phyloP scores from a whole-genome alignment of 2,113 vertebrate species.

The Anoura caudifer region DNA sequence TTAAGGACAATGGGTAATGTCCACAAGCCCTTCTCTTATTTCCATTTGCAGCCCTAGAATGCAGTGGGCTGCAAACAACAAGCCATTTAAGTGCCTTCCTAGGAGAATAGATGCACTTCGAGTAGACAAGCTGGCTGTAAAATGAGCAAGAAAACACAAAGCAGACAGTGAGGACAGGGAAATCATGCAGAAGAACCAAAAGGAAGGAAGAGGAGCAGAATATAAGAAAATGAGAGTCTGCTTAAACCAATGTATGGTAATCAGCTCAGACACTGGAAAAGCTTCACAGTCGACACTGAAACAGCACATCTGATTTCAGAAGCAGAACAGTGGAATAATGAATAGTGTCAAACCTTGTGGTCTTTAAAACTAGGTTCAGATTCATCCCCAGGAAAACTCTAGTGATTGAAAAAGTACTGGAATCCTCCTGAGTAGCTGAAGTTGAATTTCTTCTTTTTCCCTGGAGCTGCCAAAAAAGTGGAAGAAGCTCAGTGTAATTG shows the following conservation, averaged over 20 bases:
- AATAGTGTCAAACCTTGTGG: conserved; percentile 30
- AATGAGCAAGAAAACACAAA: conserved; percentile 50
- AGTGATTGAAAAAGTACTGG: conserved; percentile 40
- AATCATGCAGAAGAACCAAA: conserved; percentile 64
- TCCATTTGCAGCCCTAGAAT: conserved; percentile 36
- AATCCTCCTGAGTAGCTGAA: conserved; percentile 11
- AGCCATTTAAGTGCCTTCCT: conserved; percentile 60
- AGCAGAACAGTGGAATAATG: conserved; percentile 63
- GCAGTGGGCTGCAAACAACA: conserved; percentile 51
- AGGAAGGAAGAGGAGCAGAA: conserved; percentile 42
- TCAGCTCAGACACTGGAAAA: conserved; percentile 55
- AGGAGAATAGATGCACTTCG: not conserved
- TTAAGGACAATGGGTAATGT: conserved; percentile 65
- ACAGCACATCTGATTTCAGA: conserved; percentile 62
- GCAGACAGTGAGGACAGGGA: conserved; percentile 44
- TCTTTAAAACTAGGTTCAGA: conserved; percentile 56
- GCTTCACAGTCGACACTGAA: conserved; percentile 44
- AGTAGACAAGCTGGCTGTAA: conserved; percentile 30
- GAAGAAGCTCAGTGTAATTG: not conserved
- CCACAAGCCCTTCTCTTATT: conserved; percentile 50
- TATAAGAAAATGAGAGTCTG: conserved; percentile 59
- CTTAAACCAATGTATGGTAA: conserved; percentile 53
- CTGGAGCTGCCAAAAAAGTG: not conserved
- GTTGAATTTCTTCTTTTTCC: conserved; percentile 52
- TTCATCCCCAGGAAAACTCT: conserved; percentile 50